A percentile compares a stretch with the other conserved stretches of the same genome.
Evolutionary conservation across 2,888 invertebrate species (phyloP).

Genomic region (Mamestra brassicae): DNA sequence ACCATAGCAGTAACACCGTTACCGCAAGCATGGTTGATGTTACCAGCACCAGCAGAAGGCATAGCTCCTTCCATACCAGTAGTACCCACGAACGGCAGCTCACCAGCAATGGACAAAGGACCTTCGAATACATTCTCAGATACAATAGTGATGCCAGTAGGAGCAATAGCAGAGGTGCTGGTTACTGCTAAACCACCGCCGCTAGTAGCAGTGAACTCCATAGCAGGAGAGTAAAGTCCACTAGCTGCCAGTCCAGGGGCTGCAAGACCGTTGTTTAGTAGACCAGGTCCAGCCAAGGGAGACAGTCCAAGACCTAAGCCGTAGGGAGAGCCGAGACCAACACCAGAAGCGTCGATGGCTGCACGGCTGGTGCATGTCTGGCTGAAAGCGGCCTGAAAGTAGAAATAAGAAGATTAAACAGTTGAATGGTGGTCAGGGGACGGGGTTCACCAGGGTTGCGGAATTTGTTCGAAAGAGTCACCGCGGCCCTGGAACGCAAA

Average conservation of each 20-base stretch:
- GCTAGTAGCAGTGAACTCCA: slow-evolving; percentile 70
- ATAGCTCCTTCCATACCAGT: slow-evolving; percentile 74
- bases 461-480: too few relatives aligned
- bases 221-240: slow-evolving; percentile 46
- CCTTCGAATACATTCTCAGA: slow-evolving; percentile 79
- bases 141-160: slow-evolving; percentile 74
- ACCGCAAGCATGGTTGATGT: slow-evolving; percentile 76
- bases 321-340: slow-evolving; percentile 35
- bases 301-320: slow-evolving; percentile 29
- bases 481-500: too few relatives aligned
- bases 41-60: slow-evolving; percentile 74
- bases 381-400: slow-evolving; percentile 57
- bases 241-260: slow-evolving; percentile 23
- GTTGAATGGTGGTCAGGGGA: not conserved
- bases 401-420: not conserved
- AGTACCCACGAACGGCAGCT: slow-evolving; percentile 77
- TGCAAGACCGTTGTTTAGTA: slow-evolving; percentile 30
- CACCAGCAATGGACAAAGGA: slow-evolving; percentile 71
- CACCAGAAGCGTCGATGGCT: slow-evolving; percentile 42
- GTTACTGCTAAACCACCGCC: slow-evolving; percentile 74
- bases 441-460: too few relatives aligned
- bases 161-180: slow-evolving; percentile 73
- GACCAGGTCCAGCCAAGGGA: slow-evolving; percentile 24
- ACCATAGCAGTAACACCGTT: slow-evolving; percentile 68
- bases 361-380: slow-evolving; percentile 57